Evolutionary conservation across 2,888 invertebrate species (phyloP).

Genomic region (Cosmia pyralina): DNA sequence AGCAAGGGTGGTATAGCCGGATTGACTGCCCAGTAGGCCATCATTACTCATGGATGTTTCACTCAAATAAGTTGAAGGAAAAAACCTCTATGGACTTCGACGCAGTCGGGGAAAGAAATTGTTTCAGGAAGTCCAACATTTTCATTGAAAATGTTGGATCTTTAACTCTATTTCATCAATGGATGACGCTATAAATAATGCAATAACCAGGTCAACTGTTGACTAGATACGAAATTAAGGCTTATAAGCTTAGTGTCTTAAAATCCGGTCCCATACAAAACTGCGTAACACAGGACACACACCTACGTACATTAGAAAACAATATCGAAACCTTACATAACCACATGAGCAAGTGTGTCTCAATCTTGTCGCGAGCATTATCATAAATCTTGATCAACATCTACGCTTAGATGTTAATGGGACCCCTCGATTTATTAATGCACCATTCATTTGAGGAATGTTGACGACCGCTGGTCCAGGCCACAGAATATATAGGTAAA

Average conservation of each 20-base stretch:
- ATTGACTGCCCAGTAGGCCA: no score
- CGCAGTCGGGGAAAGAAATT: no score
- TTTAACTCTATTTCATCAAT: no score
- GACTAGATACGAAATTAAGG: conserved; percentile 4
- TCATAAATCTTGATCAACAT: conserved; percentile 89
- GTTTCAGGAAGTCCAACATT: no score
- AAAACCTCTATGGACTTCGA: neutral
- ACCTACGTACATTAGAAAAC: conserved; percentile 48
- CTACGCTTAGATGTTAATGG: conserved; percentile 87
- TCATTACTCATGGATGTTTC: neutral
- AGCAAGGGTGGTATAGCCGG: no score
- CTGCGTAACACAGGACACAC: conserved; percentile 42
- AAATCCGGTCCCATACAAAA: conserved; percentile 26
- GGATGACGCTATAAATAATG: neutral
- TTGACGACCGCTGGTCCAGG: conserved; percentile 58
- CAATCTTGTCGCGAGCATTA: conserved; percentile 82
- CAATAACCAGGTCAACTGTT: neutral
- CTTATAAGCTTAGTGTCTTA: neutral
- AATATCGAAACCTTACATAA: conserved; percentile 69
- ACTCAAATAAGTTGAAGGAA: neutral
- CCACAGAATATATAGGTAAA: neutral
- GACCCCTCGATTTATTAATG: conserved; percentile 84
- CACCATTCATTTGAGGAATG: conserved; percentile 72
- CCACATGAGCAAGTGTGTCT: conserved; percentile 75
- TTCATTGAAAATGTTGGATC: no score